Evolutionary conservation across 2,797 vertebrate species (phyloP).

Genomic region (Rhabdomys pumilio): DNA sequence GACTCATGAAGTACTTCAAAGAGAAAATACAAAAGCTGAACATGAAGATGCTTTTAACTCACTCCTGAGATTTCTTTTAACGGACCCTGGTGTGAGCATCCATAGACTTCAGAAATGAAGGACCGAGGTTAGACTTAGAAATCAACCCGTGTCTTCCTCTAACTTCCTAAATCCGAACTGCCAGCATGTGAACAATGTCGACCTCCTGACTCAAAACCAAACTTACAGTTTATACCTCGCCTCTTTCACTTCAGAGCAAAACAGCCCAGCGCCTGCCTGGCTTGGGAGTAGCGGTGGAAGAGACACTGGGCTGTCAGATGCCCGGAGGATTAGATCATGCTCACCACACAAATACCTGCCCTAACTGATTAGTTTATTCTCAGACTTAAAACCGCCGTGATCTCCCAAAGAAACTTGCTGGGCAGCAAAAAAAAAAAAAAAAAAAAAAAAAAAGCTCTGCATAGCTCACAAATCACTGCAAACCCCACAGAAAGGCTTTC

Average conservation of each 20-base stretch:
- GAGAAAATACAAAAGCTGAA: conserved; percentile 51
- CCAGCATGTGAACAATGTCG: not conserved
- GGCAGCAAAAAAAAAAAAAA: conserved; percentile 30
- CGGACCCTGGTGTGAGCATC: not conserved
- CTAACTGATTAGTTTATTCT: conserved; percentile 67
- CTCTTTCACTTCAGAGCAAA: conserved; percentile 54
- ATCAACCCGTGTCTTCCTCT: not conserved
- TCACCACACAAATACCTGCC: conserved; percentile 59
- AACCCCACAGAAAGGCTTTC: conserved; percentile 21
- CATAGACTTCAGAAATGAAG: conserved; percentile 25
- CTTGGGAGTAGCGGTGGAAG: not conserved
- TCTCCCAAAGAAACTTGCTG: conserved; percentile 47
- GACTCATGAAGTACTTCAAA: conserved; percentile 52
- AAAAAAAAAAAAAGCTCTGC: not conserved
- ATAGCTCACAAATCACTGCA: not conserved
- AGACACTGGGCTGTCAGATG: conserved; percentile 66
- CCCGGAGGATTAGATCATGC: conserved; percentile 65
- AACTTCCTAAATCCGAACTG: conserved; percentile 45
- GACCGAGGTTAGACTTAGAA: conserved; percentile 23
- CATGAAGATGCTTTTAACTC: conserved; percentile 42
- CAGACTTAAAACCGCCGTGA: conserved; percentile 49
- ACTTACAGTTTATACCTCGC: not conserved
- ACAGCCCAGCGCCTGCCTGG: not conserved
- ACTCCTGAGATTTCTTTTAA: conserved; percentile 42
- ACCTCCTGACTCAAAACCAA: not conserved